Percentiles rank a stretch among this genome's conserved stretches.
phyloP scores from a whole-genome alignment of 1,140 invertebrate genomes.

The Leptestheria dahalacensis region DNA sequence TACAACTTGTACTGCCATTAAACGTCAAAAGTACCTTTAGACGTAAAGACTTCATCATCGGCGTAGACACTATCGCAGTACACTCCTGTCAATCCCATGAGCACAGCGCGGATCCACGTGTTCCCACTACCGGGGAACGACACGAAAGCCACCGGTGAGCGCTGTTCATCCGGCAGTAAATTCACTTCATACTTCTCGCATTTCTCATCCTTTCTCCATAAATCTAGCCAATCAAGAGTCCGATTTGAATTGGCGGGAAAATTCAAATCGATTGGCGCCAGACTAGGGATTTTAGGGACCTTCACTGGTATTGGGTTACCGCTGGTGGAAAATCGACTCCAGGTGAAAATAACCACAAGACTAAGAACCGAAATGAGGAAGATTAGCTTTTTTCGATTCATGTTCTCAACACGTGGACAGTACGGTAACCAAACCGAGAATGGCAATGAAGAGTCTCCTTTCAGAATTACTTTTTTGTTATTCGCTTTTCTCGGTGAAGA shows the following conservation, averaged over 20 bases:
- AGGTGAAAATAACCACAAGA: neutral
- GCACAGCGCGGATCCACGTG: constrained; percentile 27
- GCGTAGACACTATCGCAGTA: constrained; percentile 27
- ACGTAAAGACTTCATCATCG: constrained; percentile 20
- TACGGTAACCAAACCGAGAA: neutral
- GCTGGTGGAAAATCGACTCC: neutral
- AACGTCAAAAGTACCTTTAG: constrained; percentile 19
- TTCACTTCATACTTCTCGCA: neutral
- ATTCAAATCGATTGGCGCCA: neutral
- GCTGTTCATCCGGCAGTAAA: neutral
- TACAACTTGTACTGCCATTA: neutral
- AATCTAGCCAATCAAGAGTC: constrained; percentile 5
- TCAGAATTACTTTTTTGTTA: too few species aligned
- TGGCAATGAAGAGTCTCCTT: neutral
- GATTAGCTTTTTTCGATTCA: neutral
- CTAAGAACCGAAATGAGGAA: neutral
- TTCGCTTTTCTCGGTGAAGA: too few species aligned
- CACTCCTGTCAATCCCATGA: constrained; percentile 25
- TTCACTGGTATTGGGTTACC: neutral
- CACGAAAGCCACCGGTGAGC: constrained; percentile 20
- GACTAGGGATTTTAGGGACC: neutral
- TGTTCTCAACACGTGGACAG: neutral
- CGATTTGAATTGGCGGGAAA: neutral
- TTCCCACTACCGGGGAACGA: constrained; percentile 29
- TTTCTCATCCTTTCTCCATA: neutral